A percentile compares a stretch with the other conserved stretches of the same genome.
Conservation (phyloP, 2,113 vertebrate genomes). For the Oxyura jamaicensis region DNA sequence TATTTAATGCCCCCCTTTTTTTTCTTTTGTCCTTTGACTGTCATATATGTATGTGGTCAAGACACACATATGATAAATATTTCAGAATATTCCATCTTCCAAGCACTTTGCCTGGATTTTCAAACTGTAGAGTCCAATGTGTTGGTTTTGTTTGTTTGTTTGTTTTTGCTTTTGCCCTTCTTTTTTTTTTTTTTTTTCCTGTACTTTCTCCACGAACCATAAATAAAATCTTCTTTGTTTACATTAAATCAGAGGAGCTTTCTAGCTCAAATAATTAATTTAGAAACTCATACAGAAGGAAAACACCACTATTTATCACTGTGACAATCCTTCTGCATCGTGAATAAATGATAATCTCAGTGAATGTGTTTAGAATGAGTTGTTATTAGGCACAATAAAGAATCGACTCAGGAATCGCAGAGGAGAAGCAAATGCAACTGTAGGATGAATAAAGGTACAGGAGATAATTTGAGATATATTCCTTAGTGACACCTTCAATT, state of each 20-base stretch:
- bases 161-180: background rate
- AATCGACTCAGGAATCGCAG: background rate
- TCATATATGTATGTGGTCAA: too few species aligned
- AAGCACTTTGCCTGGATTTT: background rate
- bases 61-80: background rate
- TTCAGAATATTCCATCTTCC: background rate
- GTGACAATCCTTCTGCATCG: constrained; percentile 1
- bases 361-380: constrained; percentile 22
- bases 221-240: background rate
- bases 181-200: background rate
- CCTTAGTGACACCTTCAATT: constrained; percentile 3
- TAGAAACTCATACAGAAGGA: background rate
- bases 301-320: constrained; percentile 28
- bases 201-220: background rate
- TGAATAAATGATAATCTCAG: background rate
- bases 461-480: constrained; percentile 13
- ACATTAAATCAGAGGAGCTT: background rate
- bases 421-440: background rate
- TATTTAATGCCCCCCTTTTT: too few species aligned
- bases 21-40: background rate
- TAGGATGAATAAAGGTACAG: background rate
- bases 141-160: too few species aligned
- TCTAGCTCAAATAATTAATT: constrained; percentile 1
- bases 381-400: background rate
- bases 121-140: background rate